Evolutionary conservation across 2,797 vertebrate species (phyloP).

Genomic region (Microctenopoma steveboyesi): DNA sequence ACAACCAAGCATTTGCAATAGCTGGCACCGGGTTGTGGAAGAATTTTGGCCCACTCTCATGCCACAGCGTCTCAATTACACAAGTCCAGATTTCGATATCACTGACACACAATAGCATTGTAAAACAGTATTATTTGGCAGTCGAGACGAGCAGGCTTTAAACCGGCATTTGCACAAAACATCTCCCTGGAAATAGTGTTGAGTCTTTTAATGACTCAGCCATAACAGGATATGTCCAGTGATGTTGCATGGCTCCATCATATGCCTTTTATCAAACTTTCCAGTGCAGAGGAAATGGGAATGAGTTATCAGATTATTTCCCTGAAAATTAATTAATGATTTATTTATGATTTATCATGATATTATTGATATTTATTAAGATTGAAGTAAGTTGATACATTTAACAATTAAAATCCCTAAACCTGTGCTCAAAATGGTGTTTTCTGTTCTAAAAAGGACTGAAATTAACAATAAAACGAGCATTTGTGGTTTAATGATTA

Average conservation of each 20-base stretch:
- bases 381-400: background rate
- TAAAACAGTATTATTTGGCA: constrained; percentile 9
- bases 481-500: background rate
- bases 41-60: no score
- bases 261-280: constrained; percentile 25
- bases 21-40: no score
- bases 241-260: constrained; percentile 57
- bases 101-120: background rate
- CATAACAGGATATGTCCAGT: constrained; percentile 48
- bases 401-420: background rate
- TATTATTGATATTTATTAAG: no score
- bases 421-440: background rate
- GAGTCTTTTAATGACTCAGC: constrained; percentile 54
- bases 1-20: no score
- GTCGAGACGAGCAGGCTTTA: background rate
- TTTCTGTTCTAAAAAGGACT: background rate
- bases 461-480: background rate
- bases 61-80: no score
- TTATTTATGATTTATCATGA: background rate
- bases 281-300: constrained; percentile 28
- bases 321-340: constrained; percentile 6
- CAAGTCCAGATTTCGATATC: background rate
- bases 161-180: constrained; percentile 16
- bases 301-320: constrained; percentile 32
- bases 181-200: constrained; percentile 35